Percentiles rank a stretch among this genome's conserved stretches.
phyloP scores from a whole-genome alignment of 2,113 vertebrate species.

The Clupea harengus region DNA sequence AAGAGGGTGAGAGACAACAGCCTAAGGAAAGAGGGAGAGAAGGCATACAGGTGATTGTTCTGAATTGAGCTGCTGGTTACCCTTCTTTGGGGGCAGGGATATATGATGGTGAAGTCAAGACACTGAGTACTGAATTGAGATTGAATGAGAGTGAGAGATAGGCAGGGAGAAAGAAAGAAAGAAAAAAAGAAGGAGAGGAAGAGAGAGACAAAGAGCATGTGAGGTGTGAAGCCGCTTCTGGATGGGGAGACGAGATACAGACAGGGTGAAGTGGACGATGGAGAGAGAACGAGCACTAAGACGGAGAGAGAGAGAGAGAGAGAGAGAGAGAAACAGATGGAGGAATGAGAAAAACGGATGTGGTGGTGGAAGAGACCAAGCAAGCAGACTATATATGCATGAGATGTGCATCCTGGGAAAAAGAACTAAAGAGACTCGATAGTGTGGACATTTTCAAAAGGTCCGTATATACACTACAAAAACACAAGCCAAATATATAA shows the following conservation, averaged over 20 bases:
- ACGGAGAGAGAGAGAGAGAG: background rate
- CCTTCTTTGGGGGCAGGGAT: background rate
- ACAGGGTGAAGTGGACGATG: conserved; percentile 3
- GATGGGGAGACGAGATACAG: background rate
- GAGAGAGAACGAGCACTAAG: too few relatives aligned
- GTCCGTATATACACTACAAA: background rate
- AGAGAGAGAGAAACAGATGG: background rate
- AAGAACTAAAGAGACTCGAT: background rate
- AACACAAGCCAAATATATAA: background rate
- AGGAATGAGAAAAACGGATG: background rate
- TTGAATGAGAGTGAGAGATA: background rate
- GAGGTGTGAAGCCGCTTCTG: background rate
- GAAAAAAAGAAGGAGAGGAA: background rate
- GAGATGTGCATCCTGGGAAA: background rate
- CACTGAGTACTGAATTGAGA: background rate
- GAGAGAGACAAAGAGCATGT: background rate
- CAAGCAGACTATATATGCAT: background rate
- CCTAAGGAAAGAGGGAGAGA: background rate
- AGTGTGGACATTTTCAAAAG: background rate
- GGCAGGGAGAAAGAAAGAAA: background rate
- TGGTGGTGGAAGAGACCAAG: background rate
- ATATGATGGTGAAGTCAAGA: background rate
- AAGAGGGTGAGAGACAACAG: background rate
- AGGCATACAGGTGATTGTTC: too few relatives aligned
- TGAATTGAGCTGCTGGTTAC: too few relatives aligned